Evolutionary conservation across 2,888 invertebrate genomes (phyloP).

Genomic region (Eutolmus rufibarbis): DNA sequence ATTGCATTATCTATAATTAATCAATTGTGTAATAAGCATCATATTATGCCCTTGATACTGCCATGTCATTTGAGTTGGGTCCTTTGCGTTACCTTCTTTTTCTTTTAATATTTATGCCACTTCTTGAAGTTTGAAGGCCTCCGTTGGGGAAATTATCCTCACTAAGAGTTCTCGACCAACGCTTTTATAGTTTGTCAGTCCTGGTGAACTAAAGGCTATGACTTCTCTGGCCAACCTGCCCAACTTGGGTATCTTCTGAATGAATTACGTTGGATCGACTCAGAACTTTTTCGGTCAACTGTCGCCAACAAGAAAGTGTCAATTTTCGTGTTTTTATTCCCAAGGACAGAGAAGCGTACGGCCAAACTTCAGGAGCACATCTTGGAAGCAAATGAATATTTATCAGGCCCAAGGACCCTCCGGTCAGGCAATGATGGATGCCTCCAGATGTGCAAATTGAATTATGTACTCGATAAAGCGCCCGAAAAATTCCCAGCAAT

Average conservation of each 20-base stretch:
- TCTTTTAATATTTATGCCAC: not conserved
- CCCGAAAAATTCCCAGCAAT: slow-evolving; percentile 4
- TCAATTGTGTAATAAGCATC: too few species aligned
- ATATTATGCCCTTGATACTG: too few species aligned
- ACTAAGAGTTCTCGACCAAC: not conserved
- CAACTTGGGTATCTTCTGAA: not conserved
- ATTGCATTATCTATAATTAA: too few species aligned
- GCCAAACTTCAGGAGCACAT: not conserved
- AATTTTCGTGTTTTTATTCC: not conserved
- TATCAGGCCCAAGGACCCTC: not conserved
- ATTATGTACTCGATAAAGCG: slow-evolving; percentile 24
- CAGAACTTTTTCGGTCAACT: not conserved
- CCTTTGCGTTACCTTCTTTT: too few species aligned
- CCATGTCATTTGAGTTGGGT: too few species aligned
- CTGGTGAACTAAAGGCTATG: not conserved
- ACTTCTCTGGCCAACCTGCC: not conserved
- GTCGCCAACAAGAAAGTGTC: not conserved
- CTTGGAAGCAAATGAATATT: not conserved
- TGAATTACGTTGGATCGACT: not conserved
- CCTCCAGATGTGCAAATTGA: not conserved
- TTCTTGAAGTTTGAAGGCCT: not conserved
- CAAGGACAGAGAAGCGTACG: not conserved
- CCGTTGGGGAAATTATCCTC: not conserved
- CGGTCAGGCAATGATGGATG: not conserved
- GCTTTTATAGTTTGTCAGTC: not conserved